Conservation (phyloP, 2,113 vertebrate species). For the Leptosomus discolor region DNA sequence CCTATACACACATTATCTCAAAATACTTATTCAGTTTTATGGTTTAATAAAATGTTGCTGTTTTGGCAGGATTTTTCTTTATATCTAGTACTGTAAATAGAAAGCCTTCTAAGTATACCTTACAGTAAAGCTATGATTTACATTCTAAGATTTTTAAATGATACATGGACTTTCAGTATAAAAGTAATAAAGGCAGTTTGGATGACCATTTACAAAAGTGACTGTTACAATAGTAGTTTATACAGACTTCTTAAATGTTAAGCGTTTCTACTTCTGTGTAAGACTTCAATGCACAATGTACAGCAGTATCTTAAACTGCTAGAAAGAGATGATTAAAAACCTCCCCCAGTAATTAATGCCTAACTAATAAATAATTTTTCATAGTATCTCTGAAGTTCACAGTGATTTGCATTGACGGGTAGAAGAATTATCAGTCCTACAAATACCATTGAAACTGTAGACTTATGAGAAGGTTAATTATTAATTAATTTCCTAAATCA, state of each 20-base stretch:
- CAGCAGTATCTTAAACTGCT: background rate
- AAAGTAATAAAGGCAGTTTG: background rate
- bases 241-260: background rate
- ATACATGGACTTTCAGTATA: background rate
- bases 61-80: background rate
- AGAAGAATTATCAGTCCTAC: background rate
- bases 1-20: background rate
- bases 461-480: background rate
- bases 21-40: background rate
- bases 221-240: background rate
- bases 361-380: background rate
- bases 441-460: background rate
- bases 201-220: background rate
- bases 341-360: background rate
- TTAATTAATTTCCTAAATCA: background rate
- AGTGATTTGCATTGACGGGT: background rate
- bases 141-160: background rate
- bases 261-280: background rate
- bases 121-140: background rate
- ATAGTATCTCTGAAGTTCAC: background rate
- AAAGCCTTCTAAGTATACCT: background rate
- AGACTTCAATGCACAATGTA: background rate
- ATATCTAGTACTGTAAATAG: background rate
- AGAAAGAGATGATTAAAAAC: background rate
- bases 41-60: background rate